A percentile compares a stretch with the other conserved stretches of the same genome.
These are phyloP conservation scores for Octomys mimax DNA, from an alignment of 2,797 vertebrate species.

Conservation along the genomic window DNA sequence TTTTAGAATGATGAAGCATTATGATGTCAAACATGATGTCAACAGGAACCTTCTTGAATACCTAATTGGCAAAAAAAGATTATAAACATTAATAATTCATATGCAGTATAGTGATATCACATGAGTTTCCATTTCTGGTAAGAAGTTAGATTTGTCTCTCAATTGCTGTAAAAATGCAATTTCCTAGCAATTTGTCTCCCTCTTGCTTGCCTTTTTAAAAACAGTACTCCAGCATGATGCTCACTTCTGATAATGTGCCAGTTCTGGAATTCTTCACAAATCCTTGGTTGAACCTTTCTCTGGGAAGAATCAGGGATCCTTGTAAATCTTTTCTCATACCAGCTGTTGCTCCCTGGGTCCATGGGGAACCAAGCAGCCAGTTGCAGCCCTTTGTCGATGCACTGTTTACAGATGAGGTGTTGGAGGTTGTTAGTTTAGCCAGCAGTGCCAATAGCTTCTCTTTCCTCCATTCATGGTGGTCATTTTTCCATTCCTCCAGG, in stretches of 20 bases:
- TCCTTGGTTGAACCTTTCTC: slow-evolving; percentile 41
- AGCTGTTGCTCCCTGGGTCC: slow-evolving; percentile 52
- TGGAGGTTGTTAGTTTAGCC: neutral
- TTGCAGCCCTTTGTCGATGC: neutral
- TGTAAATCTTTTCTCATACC: slow-evolving; percentile 41
- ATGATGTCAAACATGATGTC: slow-evolving; percentile 85
- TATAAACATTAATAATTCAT: slow-evolving; percentile 83
- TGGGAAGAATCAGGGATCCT: slow-evolving; percentile 61
- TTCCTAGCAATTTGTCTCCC: slow-evolving; percentile 75
- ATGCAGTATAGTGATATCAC: slow-evolving; percentile 72
- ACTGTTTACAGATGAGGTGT: neutral
- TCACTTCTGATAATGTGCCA: slow-evolving; percentile 57
- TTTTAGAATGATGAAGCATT: slow-evolving; percentile 84
- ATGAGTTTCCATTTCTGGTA: slow-evolving; percentile 83
- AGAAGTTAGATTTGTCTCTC: slow-evolving; percentile 72
- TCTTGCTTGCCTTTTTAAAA: slow-evolving; percentile 74
- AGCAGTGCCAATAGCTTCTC: fast-evolving
- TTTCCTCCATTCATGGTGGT: neutral
- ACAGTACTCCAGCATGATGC: slow-evolving; percentile 67
- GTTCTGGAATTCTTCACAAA: slow-evolving; percentile 69
- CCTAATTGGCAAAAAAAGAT: slow-evolving; percentile 79
- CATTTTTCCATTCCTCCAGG: neutral
- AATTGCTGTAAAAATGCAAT: slow-evolving; percentile 79
- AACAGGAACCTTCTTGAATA: slow-evolving; percentile 82
- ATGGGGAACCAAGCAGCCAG: neutral